Percentiles rank a stretch among this genome's conserved stretches.
Conservation (phyloP, 2,113 vertebrate species). For the Serilophus lunatus region DNA sequence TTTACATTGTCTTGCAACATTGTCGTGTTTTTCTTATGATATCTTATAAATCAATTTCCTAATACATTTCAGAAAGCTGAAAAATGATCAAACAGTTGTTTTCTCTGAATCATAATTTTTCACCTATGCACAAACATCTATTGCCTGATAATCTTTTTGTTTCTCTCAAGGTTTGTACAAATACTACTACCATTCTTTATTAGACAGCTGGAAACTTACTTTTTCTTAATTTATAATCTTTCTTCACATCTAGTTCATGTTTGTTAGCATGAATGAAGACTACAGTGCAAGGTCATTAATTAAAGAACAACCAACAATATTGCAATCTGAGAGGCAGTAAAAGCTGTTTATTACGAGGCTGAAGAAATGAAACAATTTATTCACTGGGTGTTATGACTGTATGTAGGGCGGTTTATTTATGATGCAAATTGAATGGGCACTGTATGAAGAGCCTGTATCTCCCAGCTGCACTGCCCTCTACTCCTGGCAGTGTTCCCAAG, state of each 20-base stretch:
- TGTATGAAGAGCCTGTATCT: not conserved
- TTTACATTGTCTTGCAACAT: not conserved
- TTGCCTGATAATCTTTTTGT: not conserved
- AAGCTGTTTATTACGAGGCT: not conserved
- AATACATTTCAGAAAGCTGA: not conserved
- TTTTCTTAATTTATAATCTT: not conserved
- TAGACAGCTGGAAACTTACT: not conserved
- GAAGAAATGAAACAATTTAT: not conserved
- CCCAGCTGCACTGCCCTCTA: not conserved
- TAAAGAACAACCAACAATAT: not conserved
- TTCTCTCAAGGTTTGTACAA: not conserved
- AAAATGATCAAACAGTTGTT: not conserved
- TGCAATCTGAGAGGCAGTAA: not conserved
- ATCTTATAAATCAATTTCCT: not conserved
- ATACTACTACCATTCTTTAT: not conserved
- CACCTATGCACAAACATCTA: not conserved
- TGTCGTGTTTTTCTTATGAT: not conserved
- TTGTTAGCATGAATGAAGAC: not conserved
- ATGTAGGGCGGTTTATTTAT: not conserved
- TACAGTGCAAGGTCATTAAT: not conserved
- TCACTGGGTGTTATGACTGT: not conserved
- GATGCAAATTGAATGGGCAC: not conserved
- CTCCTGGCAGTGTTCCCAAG: rapidly evolving
- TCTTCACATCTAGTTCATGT: not conserved
- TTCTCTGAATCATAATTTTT: not conserved